These are phyloP conservation scores for Xylota segnis DNA, from an alignment of 2,888 invertebrate genomes.

Conservation along the genomic window DNA sequence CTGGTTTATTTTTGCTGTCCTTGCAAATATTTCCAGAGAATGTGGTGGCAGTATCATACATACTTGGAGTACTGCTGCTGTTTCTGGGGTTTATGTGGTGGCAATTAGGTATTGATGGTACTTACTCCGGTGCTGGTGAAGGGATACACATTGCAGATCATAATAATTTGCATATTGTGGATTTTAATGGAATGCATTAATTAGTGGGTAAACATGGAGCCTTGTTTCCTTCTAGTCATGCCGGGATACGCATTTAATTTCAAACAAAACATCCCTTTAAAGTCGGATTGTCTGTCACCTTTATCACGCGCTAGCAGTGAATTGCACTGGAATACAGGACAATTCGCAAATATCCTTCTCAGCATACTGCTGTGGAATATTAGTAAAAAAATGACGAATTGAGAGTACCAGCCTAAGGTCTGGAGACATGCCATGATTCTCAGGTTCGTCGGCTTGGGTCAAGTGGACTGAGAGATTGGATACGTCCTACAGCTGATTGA, in stretches of 20 bases:
- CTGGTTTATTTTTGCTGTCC: constrained; percentile 73
- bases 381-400: too few species aligned
- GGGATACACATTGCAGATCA: constrained; percentile 45
- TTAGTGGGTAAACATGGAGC: constrained; percentile 54
- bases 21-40: constrained; percentile 68
- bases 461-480: too few species aligned
- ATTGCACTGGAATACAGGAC: too few species aligned
- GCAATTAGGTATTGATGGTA: constrained; percentile 72
- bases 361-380: too few species aligned
- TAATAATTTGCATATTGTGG: constrained; percentile 69
- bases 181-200: constrained; percentile 65
- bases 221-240: constrained; percentile 5
- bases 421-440: too few species aligned
- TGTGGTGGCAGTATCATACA: constrained; percentile 20
- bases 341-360: too few species aligned
- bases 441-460: too few species aligned
- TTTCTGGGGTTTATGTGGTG: constrained; percentile 58
- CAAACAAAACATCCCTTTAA: not conserved
- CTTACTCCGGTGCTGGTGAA: constrained; percentile 47
- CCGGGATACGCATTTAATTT: not conserved
- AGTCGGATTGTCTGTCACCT: not conserved
- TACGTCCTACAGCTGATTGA: too few species aligned
- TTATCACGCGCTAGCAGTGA: too few species aligned
- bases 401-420: not conserved
- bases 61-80: constrained; percentile 33